Evolutionary conservation across 1,140 invertebrate species (phyloP).

Genomic region (Harlomillsia oculata): DNA sequence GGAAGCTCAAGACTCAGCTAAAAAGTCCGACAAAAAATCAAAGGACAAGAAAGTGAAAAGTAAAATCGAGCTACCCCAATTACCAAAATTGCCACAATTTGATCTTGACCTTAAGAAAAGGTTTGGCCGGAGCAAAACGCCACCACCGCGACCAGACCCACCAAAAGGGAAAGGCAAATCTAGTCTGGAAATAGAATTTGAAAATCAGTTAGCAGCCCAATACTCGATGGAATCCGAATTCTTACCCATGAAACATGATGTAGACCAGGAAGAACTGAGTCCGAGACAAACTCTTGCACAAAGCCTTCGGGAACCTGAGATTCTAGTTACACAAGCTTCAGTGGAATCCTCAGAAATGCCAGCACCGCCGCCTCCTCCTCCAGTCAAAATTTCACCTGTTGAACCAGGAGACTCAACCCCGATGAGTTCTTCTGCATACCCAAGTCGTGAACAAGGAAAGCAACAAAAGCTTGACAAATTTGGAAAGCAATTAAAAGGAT

Average conservation of each 20-base stretch:
- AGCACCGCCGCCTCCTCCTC: neutral
- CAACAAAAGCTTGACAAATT: constrained; percentile 14
- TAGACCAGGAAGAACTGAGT: constrained; percentile 5
- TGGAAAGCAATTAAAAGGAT: constrained; percentile 20
- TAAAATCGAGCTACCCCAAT: neutral
- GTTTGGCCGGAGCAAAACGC: constrained; percentile 28
- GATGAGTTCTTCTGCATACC: neutral
- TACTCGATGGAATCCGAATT: constrained; percentile 20
- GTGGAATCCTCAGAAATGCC: constrained; percentile 10
- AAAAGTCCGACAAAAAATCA: neutral
- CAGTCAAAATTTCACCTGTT: neutral
- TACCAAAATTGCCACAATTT: constrained; percentile 5
- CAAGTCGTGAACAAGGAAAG: neutral
- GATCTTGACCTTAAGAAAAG: constrained; percentile 24
- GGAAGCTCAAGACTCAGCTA: neutral
- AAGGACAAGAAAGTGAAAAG: constrained; percentile 32
- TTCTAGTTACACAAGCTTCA: constrained; percentile 28
- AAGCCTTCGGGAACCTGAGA: constrained; percentile 20
- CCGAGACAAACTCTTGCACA: neutral
- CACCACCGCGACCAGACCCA: constrained; percentile 21
- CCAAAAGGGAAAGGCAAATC: constrained; percentile 7
- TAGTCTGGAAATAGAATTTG: neutral
- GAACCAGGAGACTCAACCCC: neutral
- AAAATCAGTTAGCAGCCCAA: constrained; percentile 23
- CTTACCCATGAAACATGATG: neutral